phyloP scores from a whole-genome alignment of 2,888 invertebrate genomes.

The Meteorus colon region DNA sequence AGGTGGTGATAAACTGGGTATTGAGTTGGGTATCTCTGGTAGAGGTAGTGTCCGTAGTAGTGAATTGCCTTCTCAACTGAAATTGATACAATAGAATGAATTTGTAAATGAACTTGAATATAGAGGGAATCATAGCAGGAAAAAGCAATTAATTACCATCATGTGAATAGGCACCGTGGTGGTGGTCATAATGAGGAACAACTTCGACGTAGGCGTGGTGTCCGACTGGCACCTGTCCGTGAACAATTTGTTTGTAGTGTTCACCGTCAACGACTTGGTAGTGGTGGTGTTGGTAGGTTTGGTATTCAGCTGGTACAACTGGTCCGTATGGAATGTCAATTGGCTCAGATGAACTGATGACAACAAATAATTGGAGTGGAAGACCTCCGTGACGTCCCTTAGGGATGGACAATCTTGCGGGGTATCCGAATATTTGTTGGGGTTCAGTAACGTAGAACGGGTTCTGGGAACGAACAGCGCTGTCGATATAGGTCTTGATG shows the following conservation, averaged over 20 bases:
- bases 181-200: conserved; percentile 56
- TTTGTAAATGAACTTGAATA: background rate
- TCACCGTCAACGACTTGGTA: conserved; percentile 61
- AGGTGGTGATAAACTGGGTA: conserved; percentile 40
- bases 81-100: background rate
- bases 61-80: conserved; percentile 58
- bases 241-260: conserved; percentile 58
- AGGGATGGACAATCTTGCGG: conserved; percentile 79
- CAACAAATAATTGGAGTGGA: conserved; percentile 78
- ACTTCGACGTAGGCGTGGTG: conserved; percentile 60
- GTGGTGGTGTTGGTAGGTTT: conserved; percentile 59
- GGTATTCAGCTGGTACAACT: conserved; percentile 68
- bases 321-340: conserved; percentile 74
- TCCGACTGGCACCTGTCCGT: conserved; percentile 47
- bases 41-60: conserved; percentile 57
- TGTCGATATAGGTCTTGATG: conserved; percentile 78
- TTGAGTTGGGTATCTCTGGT: conserved; percentile 58
- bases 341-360: conserved; percentile 76
- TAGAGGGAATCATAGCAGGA: background rate
- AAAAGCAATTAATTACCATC: conserved; percentile 20
- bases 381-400: conserved; percentile 79
- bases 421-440: conserved; percentile 76
- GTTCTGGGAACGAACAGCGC: conserved; percentile 72
- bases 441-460: conserved; percentile 71
- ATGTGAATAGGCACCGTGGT: conserved; percentile 48